Evolutionary conservation across 2,888 invertebrate species (phyloP).

Genomic region (Pseudococcus longispinus): DNA sequence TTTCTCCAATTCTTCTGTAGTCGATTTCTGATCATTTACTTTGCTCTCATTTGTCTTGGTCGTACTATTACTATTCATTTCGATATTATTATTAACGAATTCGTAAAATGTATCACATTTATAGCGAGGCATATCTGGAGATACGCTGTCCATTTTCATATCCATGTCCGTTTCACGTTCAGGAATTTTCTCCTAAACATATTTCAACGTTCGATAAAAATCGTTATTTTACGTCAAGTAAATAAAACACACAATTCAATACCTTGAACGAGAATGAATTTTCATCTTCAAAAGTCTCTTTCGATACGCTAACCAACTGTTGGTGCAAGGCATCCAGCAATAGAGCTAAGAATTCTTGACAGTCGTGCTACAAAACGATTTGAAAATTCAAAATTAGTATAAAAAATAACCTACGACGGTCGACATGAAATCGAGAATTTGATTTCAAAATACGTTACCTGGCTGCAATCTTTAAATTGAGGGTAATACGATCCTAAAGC

Average conservation of each 20-base stretch:
- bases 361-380: slow-evolving; percentile 67
- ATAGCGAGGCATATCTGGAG: not conserved
- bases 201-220: not conserved
- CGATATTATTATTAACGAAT: slow-evolving; percentile 57
- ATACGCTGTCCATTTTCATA: not conserved
- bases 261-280: slow-evolving; percentile 36
- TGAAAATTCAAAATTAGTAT: not conserved
- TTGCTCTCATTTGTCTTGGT: not conserved
- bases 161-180: not conserved
- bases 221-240: not conserved
- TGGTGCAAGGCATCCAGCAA: slow-evolving; percentile 70
- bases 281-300: not conserved
- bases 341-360: slow-evolving; percentile 72
- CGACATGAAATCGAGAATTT: not conserved
- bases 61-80: not conserved
- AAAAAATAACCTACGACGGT: too few relatives aligned
- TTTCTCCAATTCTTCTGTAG: not conserved
- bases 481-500: slow-evolving; percentile 68
- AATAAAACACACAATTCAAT: not conserved
- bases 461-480: slow-evolving; percentile 71
- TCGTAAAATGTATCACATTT: slow-evolving; percentile 14
- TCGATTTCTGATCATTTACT: not conserved
- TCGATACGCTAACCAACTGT: slow-evolving; percentile 64
- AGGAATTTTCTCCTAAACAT: not conserved
- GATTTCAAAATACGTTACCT: slow-evolving; percentile 63